Evolutionary conservation across 2,888 invertebrate genomes (phyloP).

Genomic region (Papilio gigon): DNA sequence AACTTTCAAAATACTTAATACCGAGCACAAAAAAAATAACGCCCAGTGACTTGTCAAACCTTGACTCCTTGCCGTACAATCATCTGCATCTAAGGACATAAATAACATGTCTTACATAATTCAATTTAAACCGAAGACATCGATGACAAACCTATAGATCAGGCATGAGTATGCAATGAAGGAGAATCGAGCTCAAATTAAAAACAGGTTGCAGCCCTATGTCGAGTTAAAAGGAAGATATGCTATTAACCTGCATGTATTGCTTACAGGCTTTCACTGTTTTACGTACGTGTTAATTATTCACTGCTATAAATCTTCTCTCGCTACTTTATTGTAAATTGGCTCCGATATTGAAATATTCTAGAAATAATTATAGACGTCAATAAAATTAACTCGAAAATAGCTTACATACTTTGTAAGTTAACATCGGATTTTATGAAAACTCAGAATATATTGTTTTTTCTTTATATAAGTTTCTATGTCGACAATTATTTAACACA

Average conservation of each 20-base stretch:
- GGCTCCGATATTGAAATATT: constrained; percentile 8
- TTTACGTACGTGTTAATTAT: constrained; percentile 20
- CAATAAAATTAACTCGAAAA: neutral
- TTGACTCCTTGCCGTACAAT: neutral
- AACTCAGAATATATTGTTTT: too few species aligned
- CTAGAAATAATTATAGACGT: neutral
- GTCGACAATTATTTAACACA: neutral
- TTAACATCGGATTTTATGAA: too few species aligned
- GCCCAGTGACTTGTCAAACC: neutral
- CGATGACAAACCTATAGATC: neutral
- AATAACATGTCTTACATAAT: too few species aligned
- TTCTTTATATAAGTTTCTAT: neutral
- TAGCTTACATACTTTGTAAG: neutral
- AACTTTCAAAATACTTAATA: neutral
- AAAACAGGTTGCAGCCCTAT: neutral
- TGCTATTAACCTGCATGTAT: constrained; percentile 15
- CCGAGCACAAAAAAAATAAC: neutral
- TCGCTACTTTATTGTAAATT: neutral
- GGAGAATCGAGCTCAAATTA: neutral
- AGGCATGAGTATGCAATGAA: neutral
- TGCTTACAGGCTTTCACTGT: constrained; percentile 11
- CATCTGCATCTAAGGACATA: too few species aligned
- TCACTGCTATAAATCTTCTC: constrained; percentile 10
- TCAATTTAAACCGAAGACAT: neutral
- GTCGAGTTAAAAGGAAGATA: constrained; percentile 21